Conservation (phyloP, 2,888 invertebrate genomes). For the Archaeoteleia sp. region DNA sequence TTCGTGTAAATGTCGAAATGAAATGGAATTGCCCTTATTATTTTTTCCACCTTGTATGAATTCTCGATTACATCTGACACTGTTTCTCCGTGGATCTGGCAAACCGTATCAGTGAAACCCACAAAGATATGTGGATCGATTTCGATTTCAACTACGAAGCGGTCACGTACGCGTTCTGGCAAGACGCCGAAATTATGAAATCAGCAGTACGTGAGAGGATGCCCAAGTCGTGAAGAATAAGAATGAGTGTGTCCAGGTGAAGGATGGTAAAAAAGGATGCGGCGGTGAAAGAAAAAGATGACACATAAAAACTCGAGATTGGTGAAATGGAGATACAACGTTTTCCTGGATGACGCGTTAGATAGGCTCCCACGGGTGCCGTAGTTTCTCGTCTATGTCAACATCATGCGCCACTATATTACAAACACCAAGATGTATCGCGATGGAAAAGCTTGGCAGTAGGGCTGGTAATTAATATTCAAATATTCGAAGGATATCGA, state of each 20-base stretch:
- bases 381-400: conserved; percentile 27
- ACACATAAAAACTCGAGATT: conserved; percentile 6
- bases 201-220: conserved; percentile 69
- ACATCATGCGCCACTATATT: conserved; percentile 22
- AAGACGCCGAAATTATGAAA: conserved; percentile 72
- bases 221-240: conserved; percentile 23
- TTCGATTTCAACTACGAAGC: conserved; percentile 62
- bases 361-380: conserved; percentile 28
- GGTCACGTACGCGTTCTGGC: conserved; percentile 66
- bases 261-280: conserved; percentile 5
- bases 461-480: not conserved
- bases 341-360: conserved; percentile 36
- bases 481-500: not conserved
- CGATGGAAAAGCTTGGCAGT: conserved; percentile 7
- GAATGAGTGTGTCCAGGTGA: conserved; percentile 22
- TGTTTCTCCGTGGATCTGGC: conserved; percentile 34
- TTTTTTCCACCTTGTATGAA: conserved; percentile 38
- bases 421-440: conserved; percentile 22
- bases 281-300: conserved; percentile 8
- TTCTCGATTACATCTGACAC: conserved; percentile 27
- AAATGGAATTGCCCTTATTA: conserved; percentile 8
- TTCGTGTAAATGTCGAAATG: not conserved
- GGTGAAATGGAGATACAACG: conserved; percentile 36
- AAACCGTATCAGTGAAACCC: conserved; percentile 24
- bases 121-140: conserved; percentile 63